Evolutionary conservation across 2,797 vertebrate species (phyloP).

Genomic region (Rhodeus uyekii): DNA sequence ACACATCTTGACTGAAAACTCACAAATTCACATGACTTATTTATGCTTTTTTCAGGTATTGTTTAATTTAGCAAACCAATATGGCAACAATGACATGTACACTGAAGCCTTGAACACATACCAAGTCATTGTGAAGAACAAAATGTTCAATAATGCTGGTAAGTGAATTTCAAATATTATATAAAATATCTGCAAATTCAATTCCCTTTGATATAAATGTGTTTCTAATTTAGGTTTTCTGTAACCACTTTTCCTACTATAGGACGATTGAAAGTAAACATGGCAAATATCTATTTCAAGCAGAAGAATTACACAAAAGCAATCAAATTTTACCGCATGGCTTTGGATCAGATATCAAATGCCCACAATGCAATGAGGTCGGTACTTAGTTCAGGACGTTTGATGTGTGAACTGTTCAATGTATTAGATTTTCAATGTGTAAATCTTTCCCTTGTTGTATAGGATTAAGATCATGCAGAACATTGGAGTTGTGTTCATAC

Average conservation of each 20-base stretch:
- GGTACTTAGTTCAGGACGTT: slow-evolving; percentile 40
- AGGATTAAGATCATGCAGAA: slow-evolving; percentile 99
- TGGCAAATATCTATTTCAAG: slow-evolving; percentile 97
- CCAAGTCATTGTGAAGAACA: slow-evolving; percentile 96
- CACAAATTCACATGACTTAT: not conserved
- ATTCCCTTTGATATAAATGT: not conserved
- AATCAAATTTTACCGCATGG: slow-evolving; percentile 98
- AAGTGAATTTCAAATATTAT: slow-evolving; percentile 32
- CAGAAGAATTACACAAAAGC: slow-evolving; percentile 96
- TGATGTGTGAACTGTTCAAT: not conserved
- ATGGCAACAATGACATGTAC: slow-evolving; percentile 94
- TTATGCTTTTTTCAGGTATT: slow-evolving; percentile 80
- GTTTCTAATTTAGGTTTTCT: not conserved
- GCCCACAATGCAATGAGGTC: slow-evolving; percentile 89
- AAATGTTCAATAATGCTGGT: slow-evolving; percentile 96
- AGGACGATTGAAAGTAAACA: slow-evolving; percentile 95
- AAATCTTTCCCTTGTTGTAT: not conserved
- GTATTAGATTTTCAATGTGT: not conserved
- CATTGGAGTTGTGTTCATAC: slow-evolving; percentile 90
- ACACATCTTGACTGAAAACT: not conserved
- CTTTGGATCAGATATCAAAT: slow-evolving; percentile 93
- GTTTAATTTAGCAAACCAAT: slow-evolving; percentile 95
- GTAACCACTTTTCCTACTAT: slow-evolving; percentile 22
- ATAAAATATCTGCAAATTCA: not conserved
- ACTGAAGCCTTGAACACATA: slow-evolving; percentile 94